These are phyloP conservation scores for Cheilosia vulpina DNA, from an alignment of 2,888 invertebrate species.

Conservation along the genomic window DNA sequence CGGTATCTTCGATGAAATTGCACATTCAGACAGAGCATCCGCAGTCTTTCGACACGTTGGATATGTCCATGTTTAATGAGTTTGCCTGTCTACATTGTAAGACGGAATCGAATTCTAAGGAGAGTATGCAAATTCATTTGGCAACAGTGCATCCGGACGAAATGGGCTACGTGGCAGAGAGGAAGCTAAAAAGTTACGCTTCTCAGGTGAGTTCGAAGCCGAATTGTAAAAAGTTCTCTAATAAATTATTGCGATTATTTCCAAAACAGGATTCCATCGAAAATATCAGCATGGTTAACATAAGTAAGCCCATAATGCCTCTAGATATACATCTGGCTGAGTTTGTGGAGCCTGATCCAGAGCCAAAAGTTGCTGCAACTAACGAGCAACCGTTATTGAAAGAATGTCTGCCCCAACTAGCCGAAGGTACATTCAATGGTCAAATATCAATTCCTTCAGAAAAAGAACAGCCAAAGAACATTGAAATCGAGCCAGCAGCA, in stretches of 20 bases:
- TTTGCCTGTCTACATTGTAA: slow-evolving; percentile 50
- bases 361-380: no score
- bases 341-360: not conserved
- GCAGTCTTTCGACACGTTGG: not conserved
- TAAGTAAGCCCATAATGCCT: slow-evolving; percentile 9
- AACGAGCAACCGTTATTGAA: no score
- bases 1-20: slow-evolving; percentile 20
- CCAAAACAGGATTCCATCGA: slow-evolving; percentile 36
- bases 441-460: no score
- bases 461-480: not conserved
- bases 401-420: no score
- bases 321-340: not conserved
- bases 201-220: slow-evolving; percentile 27
- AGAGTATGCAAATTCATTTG: slow-evolving; percentile 31
- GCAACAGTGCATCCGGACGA: slow-evolving; percentile 55
- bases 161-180: slow-evolving; percentile 30
- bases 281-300: slow-evolving; percentile 10
- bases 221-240: not conserved
- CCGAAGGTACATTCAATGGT: no score
- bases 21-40: slow-evolving; percentile 45
- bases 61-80: not conserved
- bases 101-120: slow-evolving; percentile 11
- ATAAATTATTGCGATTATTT: not conserved
- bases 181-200: slow-evolving; percentile 11
- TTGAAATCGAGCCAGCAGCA: not conserved